phyloP scores from a whole-genome alignment of 2,888 invertebrate species.

The Hoplodrina blanda region DNA sequence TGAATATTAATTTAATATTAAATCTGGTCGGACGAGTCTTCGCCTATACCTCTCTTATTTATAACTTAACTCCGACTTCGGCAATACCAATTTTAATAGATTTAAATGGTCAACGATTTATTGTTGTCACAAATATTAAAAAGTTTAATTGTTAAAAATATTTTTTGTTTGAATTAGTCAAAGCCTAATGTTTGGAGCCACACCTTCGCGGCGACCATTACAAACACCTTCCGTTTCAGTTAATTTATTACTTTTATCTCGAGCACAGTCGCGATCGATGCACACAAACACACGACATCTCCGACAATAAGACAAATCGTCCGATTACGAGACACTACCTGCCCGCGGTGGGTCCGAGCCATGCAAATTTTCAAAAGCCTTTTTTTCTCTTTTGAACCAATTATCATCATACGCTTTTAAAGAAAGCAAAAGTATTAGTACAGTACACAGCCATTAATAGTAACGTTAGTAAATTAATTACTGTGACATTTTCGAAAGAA shows the following conservation, averaged over 20 bases:
- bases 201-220: conserved; percentile 83
- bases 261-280: conserved; percentile 87
- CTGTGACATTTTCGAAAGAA: conserved; percentile 81
- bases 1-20: conserved; percentile 90
- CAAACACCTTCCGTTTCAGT: conserved; percentile 88
- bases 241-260: conserved; percentile 90
- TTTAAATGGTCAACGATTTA: conserved; percentile 72
- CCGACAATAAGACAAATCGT: conserved; percentile 90
- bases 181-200: conserved; percentile 78
- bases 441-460: conserved; percentile 70
- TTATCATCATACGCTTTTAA: conserved; percentile 77
- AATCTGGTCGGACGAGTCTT: conserved; percentile 87
- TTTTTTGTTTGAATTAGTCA: conserved; percentile 67
- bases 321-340: conserved; percentile 89
- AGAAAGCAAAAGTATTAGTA: conserved; percentile 86
- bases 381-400: conserved; percentile 73
- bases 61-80: conserved; percentile 81
- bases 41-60: conserved; percentile 79
- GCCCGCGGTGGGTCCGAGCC: conserved; percentile 83
- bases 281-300: conserved; percentile 88
- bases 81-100: conserved; percentile 71
- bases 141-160: conserved; percentile 54
- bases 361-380: conserved; percentile 81
- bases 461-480: conserved; percentile 87
- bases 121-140: conserved; percentile 64